Percentiles rank a stretch among this genome's conserved stretches.
Conservation (phyloP, 2,888 invertebrate species). For the Mythimna ferrago region DNA sequence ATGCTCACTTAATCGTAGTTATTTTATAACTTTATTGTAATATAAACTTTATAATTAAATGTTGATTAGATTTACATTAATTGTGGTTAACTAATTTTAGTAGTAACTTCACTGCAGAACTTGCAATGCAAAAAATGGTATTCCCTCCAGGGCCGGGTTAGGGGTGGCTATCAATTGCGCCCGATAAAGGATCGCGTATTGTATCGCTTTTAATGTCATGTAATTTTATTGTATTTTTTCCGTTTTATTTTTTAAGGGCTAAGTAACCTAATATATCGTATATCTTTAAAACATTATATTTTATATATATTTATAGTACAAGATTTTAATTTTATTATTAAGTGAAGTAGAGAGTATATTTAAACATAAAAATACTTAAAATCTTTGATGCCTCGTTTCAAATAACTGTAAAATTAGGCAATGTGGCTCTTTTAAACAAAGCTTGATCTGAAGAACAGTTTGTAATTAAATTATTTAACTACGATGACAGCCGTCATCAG, state of each 20-base stretch:
- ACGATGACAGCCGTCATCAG: background rate
- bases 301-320: no score
- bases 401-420: background rate
- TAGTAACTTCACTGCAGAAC: background rate
- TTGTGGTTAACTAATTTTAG: background rate
- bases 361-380: no score
- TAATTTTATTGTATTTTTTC: no score
- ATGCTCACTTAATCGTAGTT: conserved; percentile 2
- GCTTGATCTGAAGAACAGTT: background rate
- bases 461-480: background rate
- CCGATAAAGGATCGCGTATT: no score
- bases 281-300: no score
- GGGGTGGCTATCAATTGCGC: no score
- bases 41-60: conserved; percentile 5
- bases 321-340: no score
- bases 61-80: conserved; percentile 15
- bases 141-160: background rate
- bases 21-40: conserved; percentile 10
- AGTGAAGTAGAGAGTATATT: no score
- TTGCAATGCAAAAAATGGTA: background rate
- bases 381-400: no score
- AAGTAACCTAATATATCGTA: no score
- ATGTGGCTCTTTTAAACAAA: background rate
- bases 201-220: no score
- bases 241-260: no score